Evolutionary conservation across 2,888 invertebrate species (phyloP).

Genomic region (Calliphora vomitoria): DNA sequence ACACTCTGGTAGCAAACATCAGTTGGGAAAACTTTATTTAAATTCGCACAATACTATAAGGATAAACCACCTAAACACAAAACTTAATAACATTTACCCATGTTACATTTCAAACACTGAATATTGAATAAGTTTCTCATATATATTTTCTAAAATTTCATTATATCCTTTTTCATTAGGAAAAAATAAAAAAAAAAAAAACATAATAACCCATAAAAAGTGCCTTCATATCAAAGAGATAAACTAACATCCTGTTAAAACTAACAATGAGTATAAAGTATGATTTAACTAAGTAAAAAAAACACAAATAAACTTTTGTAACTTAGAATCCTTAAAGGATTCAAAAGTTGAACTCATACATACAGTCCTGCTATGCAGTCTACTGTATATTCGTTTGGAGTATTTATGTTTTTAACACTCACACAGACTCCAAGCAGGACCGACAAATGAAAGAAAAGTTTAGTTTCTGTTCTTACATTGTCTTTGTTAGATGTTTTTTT

Average conservation of each 20-base stretch:
- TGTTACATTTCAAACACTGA: background rate
- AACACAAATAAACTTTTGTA: conserved; percentile 64
- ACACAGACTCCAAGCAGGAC: conserved; percentile 17
- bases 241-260: conserved; percentile 64
- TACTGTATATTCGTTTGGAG: conserved; percentile 31
- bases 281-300: conserved; percentile 47
- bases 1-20: background rate
- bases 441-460: conserved; percentile 55
- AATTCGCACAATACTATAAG: background rate
- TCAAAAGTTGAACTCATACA: conserved; percentile 50
- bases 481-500: conserved; percentile 3
- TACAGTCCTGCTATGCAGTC: conserved; percentile 37
- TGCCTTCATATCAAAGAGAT: conserved; percentile 65
- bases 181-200: background rate
- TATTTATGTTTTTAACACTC: conserved; percentile 61
- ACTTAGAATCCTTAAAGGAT: conserved; percentile 67
- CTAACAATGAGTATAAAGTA: conserved; percentile 65
- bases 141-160: conserved; percentile 9
- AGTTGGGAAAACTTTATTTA: conserved; percentile 15
- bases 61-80: background rate
- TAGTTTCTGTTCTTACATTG: conserved; percentile 53
- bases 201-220: conserved; percentile 27
- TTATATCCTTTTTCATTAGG: conserved; percentile 52
- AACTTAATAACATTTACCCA: background rate
- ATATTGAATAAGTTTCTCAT: conserved; percentile 44